Conservation (phyloP, 2,113 vertebrate species). For the Ursus arctos region DNA sequence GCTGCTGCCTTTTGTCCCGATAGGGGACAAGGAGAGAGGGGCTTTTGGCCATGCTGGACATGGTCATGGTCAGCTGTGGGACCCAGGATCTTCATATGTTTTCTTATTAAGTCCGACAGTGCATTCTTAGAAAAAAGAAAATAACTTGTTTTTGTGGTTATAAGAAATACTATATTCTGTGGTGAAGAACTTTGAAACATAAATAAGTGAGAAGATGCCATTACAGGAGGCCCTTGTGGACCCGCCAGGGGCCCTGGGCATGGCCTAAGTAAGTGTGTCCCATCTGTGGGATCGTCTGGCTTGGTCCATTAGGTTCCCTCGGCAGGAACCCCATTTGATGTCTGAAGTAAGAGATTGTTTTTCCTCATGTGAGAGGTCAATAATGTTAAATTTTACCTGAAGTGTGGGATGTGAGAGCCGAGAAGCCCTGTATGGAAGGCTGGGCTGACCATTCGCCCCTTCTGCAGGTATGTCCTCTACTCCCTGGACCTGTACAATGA, state of each 20-base stretch:
- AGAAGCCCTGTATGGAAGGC: accelerated
- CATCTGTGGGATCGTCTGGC: accelerated
- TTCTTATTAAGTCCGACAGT: background rate
- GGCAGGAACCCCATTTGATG: background rate
- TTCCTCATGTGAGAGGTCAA: background rate
- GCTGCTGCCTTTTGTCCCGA: background rate
- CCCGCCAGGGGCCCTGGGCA: accelerated
- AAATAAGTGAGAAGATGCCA: background rate
- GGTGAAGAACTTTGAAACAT: background rate
- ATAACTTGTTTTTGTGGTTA: background rate
- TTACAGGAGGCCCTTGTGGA: background rate
- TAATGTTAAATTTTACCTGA: accelerated
- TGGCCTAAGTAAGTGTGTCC: accelerated
- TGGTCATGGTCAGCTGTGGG: background rate
- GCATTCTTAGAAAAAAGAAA: background rate
- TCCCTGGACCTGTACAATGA: conserved; percentile 95
- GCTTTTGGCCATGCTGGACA: background rate
- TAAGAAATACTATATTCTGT: background rate
- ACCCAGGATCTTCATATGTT: background rate
- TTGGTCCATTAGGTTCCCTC: no score
- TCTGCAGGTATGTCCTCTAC: conserved; percentile 93
- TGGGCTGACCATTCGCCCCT: background rate
- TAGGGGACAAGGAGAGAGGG: accelerated
- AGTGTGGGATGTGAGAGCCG: background rate
- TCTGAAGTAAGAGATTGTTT: background rate